Evolutionary conservation across 2,113 vertebrate genomes (phyloP), one percentile per base, ranked within the genome.

Genomic region (Pachyramphus minor): DNA sequence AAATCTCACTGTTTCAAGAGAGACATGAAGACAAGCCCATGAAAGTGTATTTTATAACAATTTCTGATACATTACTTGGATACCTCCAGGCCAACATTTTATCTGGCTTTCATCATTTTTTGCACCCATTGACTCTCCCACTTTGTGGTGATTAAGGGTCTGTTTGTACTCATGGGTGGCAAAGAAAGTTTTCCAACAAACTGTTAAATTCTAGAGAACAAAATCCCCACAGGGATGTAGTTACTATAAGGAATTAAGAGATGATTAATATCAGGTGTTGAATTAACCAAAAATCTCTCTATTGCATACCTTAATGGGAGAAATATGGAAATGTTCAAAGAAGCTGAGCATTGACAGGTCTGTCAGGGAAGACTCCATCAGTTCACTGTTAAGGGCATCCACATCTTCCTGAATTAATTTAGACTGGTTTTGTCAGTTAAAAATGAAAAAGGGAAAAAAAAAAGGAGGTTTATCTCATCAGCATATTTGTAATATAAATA

Each of bases 261-360:
- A 53, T 8, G 8, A 62, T 4, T 28, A 27, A 8, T n/a, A 42
- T 23, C 8, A 58, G 44, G 17, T 49, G 17, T 52, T 71, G 52
- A 41, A 81, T 39, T 66, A 84, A 59, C 33, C 39, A 71, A 37
- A 89, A 89, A 24, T 42, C 53, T 79, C 64, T 88, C 80, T 67
- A 20, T 2, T 66, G 55, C 96, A 67, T 95, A 99, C 99, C 98
- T 99, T 99, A 94, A 99, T 96, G 88, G 99, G 99, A 52, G 99
- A 99, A 97, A 99, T 99, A 96, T 99, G 99, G 93, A 99, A 99
- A 90, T 99, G 98, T 87, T 99, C 98, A 53, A 99, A 99, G 98
- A 99, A 99, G 97, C 98, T 99, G 66, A 99, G 98, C 77, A 98
- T 96, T 14, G 99, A 99, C 9, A 98, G 80, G 55, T 99, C 99